Base-by-base conservation (phyloP, 92 coral and sea anemone genomes). In the Muricea muricata region DNA sequence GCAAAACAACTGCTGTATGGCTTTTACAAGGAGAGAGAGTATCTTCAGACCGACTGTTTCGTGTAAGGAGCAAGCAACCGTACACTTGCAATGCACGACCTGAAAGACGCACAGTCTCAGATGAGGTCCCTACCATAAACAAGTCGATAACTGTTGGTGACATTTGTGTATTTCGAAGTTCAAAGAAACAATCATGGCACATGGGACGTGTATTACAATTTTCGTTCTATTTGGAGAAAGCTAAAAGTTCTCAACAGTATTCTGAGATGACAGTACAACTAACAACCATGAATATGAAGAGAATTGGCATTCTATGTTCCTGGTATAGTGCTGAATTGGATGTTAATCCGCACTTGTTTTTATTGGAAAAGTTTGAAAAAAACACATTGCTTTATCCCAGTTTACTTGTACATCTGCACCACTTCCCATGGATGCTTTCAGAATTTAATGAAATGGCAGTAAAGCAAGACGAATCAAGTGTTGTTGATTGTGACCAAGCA, bases 21-120 rank as follows among this genome's bases (percentile, higher is more conserved):
- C n/a, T n/a, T n/a, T n/a, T n/a, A n/a, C n/a, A n/a, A n/a, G 74
- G 74, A 67, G 74, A 67, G 41, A 30, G 74, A 32, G 74, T 67
- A 39, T 67, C 74, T 28, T 28, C 46, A 2, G 74, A 67, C 30
- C 41, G 74, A 1, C 74, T 67, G 1, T 67, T 67, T 4, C 41
- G 74, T 20, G 74, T 67, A 4, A 30, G 74, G 23, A 33, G 74
- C 41, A 67, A 33, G 23, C 42, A 67, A 33, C 74, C 74, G 26
- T 63, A 63, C 32, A 63, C 21, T 63, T 63, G 70, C 26, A 34
- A 63, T 63, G 70, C 70, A 12, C 39, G 13, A n/a, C 24, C 46
- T 21, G 42, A 33, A 1, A 67, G 39, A 67, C 74, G 41, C 74
- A 30, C 20, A 29, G 42, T 4, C 21, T 67, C 41, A 67, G 46